Evolutionary conservation across 2,888 invertebrate species (phyloP), one percentile per base, ranked within the genome.

Genomic region (Furcula furcula): DNA sequence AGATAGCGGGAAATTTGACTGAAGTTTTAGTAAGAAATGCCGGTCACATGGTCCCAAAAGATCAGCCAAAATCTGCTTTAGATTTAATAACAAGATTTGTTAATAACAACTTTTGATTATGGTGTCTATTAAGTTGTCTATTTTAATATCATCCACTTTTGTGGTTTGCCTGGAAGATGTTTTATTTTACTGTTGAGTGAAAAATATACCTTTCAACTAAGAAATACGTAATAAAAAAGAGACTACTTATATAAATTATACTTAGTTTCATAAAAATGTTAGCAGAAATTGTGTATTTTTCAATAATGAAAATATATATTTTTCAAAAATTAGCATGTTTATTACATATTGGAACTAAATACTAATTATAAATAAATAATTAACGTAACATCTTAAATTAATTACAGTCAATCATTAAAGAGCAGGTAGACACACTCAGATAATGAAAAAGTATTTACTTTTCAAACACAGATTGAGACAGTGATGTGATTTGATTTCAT

Each of bases 1-100:
- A 93, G 66, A 87, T 86, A 46, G 93, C 92, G 9, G 92, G 92
- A 0, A 93, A 94, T 60, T 77, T 95, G 12, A 92, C 92, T 0
- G 94, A 94, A 58, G 89, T 94, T 1, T 64, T 95, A 47, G 92
- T 95, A 0, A 85, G 95, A 20, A 91, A 94, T 76, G 93, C 95
- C 5, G 95, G 96, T 0, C 95, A 96, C 60, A 93, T 95, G 89
- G 91, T 92, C 1, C 91, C 92, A 0, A 67, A 75, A 29, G 92
- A 92, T 54, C 90, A 92, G 49, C 92, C 92, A 0, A 78, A 86
- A 41, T 90, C 90, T 84, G 89, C 91, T 0, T 76, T 86, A 2
- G 87, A 92, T 56, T 69, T 93, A 59, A 90, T 93, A 20, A 85
- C 77, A 26, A 79, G 79, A 46, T 92, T 92, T 66, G 75, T 90